phyloP scores from a whole-genome alignment of 2,888 invertebrate genomes.

The Ligdia adustata region DNA sequence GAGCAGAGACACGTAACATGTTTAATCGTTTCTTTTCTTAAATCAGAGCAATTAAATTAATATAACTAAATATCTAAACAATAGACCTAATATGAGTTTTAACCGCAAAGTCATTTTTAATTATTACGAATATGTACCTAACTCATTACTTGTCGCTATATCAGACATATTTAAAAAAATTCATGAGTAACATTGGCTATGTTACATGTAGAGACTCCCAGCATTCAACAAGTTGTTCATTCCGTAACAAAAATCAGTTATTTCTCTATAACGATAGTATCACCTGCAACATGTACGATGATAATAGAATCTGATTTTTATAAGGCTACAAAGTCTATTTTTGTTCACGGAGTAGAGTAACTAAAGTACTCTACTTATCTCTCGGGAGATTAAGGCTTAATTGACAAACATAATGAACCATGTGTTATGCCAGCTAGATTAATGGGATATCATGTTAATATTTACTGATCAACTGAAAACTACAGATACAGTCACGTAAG shows the following conservation, averaged over 20 bases:
- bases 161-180: no score
- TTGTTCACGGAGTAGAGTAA: constrained; percentile 3
- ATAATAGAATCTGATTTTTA: constrained; percentile 14
- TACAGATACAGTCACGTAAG: constrained; percentile 20
- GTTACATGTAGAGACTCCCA: constrained; percentile 11
- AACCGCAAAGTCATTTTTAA: no score
- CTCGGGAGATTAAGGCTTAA: constrained; percentile 32
- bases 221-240: constrained; percentile 73
- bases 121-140: no score
- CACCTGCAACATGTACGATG: neutral
- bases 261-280: constrained; percentile 2
- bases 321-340: constrained; percentile 13
- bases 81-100: no score
- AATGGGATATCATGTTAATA: constrained; percentile 33
- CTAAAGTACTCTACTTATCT: constrained; percentile 25
- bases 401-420: constrained; percentile 34
- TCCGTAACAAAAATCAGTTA: constrained; percentile 24
- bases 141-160: no score
- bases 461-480: constrained; percentile 34
- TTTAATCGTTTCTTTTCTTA: constrained; percentile 33
- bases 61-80: no score
- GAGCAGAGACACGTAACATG: constrained; percentile 34
- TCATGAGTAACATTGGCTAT: neutral
- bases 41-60: constrained; percentile 39
- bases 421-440: constrained; percentile 33